phyloP scores from a whole-genome alignment of 2,888 invertebrate species.

The Geophilus truncorum region DNA sequence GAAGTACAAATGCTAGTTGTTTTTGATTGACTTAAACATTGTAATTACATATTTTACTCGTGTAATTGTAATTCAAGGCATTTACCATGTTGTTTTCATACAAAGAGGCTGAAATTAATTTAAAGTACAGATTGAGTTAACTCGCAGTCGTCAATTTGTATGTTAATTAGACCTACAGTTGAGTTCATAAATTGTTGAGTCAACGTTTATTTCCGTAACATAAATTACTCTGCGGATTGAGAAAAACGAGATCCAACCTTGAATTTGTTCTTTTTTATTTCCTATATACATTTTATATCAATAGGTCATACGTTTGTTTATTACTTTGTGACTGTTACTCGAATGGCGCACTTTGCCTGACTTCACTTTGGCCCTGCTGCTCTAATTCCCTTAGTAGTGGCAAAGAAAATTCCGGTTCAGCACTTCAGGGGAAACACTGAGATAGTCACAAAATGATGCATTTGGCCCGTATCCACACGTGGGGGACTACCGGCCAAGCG shows the following conservation, averaged over 20 bases:
- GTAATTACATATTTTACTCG: too few relatives aligned
- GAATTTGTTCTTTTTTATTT: not conserved
- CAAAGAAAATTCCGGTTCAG: slow-evolving; percentile 25
- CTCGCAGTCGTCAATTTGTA: not conserved
- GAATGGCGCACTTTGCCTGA: not conserved
- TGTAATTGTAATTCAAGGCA: too few relatives aligned
- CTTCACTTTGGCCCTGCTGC: slow-evolving; percentile 6
- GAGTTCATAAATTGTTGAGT: not conserved
- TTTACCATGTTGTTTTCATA: too few relatives aligned
- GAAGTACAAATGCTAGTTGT: too few relatives aligned
- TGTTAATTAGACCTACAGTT: not conserved
- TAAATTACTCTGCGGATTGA: not conserved
- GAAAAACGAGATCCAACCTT: not conserved
- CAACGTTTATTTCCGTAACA: not conserved
- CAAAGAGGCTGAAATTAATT: not conserved
- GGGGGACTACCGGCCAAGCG: not conserved
- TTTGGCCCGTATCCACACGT: not conserved
- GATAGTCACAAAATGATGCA: not conserved
- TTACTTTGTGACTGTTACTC: not conserved
- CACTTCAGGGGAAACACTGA: not conserved
- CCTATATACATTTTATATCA: not conserved
- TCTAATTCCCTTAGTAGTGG: not conserved
- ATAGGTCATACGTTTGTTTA: not conserved
- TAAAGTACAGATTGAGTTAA: not conserved
- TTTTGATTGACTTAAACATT: too few relatives aligned